Evolutionary conservation across 2,888 invertebrate species (phyloP).

Genomic region (Oxycera nigricornis): DNA sequence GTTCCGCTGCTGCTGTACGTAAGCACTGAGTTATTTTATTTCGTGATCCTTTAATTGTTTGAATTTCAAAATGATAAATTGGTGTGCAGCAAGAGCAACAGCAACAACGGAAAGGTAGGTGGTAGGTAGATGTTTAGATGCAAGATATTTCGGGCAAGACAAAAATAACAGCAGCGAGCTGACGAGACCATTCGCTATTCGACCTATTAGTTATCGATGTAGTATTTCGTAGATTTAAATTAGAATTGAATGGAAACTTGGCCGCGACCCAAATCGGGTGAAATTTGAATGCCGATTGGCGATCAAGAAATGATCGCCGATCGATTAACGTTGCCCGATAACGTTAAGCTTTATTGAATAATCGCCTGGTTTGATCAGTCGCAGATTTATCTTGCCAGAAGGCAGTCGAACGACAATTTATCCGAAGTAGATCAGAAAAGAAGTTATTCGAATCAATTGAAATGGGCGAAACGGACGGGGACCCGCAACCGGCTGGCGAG

Average conservation of each 20-base stretch:
- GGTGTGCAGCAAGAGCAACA: background rate
- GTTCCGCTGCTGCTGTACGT: too few species aligned
- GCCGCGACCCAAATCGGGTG: conserved; percentile 49
- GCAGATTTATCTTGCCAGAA: conserved; percentile 60
- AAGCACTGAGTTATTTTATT: too few species aligned
- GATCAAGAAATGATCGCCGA: conserved; percentile 30
- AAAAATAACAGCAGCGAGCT: conserved; percentile 18
- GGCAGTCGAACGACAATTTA: conserved; percentile 58
- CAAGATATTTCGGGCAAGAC: conserved; percentile 5
- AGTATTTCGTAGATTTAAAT: conserved; percentile 30
- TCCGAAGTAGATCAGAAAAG: conserved; percentile 46
- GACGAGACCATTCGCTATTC: conserved; percentile 27
- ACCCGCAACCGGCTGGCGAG: conserved; percentile 56
- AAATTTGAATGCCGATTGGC: conserved; percentile 46
- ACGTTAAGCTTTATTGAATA: conserved; percentile 16
- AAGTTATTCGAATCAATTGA: conserved; percentile 42
- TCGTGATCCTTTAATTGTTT: background rate
- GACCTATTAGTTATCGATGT: conserved; percentile 24
- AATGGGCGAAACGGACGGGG: conserved; percentile 61
- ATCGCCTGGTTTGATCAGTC: conserved; percentile 55
- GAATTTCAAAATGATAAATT: background rate
- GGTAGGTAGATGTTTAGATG: background rate
- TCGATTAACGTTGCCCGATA: conserved; percentile 8
- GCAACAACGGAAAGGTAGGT: conserved; percentile 18
- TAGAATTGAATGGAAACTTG: conserved; percentile 46